Evolutionary conservation across 2,888 invertebrate genomes (phyloP).

Genomic region (Drosophila longiperda): DNA sequence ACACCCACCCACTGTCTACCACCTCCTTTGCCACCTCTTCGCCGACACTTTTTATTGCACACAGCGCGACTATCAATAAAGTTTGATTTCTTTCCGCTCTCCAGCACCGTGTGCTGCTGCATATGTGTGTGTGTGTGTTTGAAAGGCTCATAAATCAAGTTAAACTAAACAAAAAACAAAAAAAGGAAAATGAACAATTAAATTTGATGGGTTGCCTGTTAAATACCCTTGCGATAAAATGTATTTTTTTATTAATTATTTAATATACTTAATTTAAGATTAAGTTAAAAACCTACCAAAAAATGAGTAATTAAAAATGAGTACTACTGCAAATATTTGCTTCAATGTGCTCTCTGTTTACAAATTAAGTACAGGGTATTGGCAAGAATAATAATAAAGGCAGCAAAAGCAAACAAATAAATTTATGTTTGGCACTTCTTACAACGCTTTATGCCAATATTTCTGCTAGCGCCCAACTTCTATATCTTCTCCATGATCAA

Average conservation of each 20-base stretch:
- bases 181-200: not conserved
- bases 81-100: slow-evolving; percentile 57
- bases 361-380: not conserved
- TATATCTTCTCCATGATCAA: slow-evolving; percentile 13
- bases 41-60: slow-evolving; percentile 55
- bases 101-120: slow-evolving; percentile 1
- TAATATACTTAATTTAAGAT: not conserved
- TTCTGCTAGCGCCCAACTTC: slow-evolving; percentile 38
- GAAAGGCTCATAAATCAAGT: slow-evolving; percentile 67
- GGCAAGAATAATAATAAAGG: slow-evolving; percentile 23
- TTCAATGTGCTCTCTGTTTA: not conserved
- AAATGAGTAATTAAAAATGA: not conserved
- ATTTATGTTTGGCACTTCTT: slow-evolving; percentile 69
- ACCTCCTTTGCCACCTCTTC: slow-evolving; percentile 8
- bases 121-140: slow-evolving; percentile 29
- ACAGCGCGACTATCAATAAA: slow-evolving; percentile 70
- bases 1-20: slow-evolving; percentile 4
- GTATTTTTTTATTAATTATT: not conserved
- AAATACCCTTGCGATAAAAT: slow-evolving; percentile 9
- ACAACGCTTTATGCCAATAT: slow-evolving; percentile 59
- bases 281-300: no score
- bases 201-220: not conserved
- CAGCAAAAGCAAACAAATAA: slow-evolving; percentile 52
- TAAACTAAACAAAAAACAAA: slow-evolving; percentile 57
- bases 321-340: not conserved